Percentiles rank a stretch among this genome's conserved stretches.
Conservation (phyloP, 2,888 invertebrate genomes). For the Amitus sp. region DNA sequence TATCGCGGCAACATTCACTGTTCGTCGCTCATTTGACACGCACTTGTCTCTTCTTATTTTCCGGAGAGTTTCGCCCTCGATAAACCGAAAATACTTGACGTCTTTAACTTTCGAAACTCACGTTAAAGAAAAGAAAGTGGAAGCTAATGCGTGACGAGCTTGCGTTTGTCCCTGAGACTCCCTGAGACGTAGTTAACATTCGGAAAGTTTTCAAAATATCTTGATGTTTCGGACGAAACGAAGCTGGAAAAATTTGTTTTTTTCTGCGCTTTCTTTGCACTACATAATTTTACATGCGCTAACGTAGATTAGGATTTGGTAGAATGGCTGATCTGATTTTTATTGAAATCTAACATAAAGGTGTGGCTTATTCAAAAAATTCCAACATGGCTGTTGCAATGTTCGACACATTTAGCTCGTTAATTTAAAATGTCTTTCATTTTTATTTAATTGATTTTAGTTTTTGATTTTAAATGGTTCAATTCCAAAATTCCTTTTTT, state of each 20-base stretch:
- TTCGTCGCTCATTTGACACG: background rate
- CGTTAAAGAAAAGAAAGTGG: background rate
- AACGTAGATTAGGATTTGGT: slow-evolving; percentile 10
- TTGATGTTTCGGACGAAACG: background rate
- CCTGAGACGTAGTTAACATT: slow-evolving; percentile 3
- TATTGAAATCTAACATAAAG: too few relatives aligned
- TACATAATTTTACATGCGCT: slow-evolving; percentile 11
- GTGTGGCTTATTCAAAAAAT: too few relatives aligned
- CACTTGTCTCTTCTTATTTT: slow-evolving; percentile 7
- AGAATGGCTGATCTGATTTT: slow-evolving; percentile 16
- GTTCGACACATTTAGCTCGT: too few relatives aligned
- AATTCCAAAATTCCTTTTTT: too few relatives aligned
- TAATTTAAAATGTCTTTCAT: too few relatives aligned
- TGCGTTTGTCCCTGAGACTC: slow-evolving; percentile 1
- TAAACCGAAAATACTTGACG: background rate
- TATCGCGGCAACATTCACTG: background rate
- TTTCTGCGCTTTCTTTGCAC: slow-evolving; percentile 10
- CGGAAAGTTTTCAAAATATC: background rate
- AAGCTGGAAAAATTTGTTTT: background rate
- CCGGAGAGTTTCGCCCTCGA: background rate
- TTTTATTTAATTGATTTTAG: too few relatives aligned
- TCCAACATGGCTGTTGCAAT: too few relatives aligned
- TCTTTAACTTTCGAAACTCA: too few relatives aligned
- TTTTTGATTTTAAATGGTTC: too few relatives aligned
- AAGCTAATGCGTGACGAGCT: background rate